Base-by-base conservation (phyloP, 2,888 invertebrate genomes). In the Drosophila crucigera region DNA sequence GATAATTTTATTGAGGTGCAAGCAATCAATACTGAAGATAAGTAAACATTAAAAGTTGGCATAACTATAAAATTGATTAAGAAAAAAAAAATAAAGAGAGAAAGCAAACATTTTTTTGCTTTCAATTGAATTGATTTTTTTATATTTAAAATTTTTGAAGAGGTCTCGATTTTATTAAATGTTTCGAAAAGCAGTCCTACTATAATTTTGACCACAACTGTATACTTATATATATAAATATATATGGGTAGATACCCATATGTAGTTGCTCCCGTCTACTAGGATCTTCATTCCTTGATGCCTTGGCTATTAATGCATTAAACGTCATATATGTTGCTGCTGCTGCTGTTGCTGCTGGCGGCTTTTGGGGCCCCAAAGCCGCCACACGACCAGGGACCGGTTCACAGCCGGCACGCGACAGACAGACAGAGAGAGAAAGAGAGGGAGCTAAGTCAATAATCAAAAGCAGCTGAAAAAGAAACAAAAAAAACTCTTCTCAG, bases 321-420 rank as follows among this genome's bases (percentile, higher is more conserved):
- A 67, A 70, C 55, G 39, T 33, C 60, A 35, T 66, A 50, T 25
- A 47, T 54, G 68, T 22, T 22, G 47, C 22, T 47, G 35, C 11
- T 31, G 53, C 16, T 37, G 49, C 30, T 41, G 33, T 9, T 39
- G 62, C 28, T 25, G 64, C 9, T 37, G 54, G 56, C 43, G 41
- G 63, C 62, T 43, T 39, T 56, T 39, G 30, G 73, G 43, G 73
- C 64, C 66, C 64, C 78, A 77, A 65, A 60, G 58, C 52, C 59
- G 68, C 78, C 82, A 71, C 80, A 76, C 22, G 66, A 72, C 58
- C 62, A 78, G 31, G 31, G 58, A 69, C 68, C 74, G 67, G 82
- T 90, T 75, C 85, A 90, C 64, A 84, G 73, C 73, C 85, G 91
- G 91, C 92, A 91, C 91, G 92, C 92, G 91, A 87, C 91, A 84